Base-by-base conservation (phyloP, 2,888 invertebrate genomes). In the Endotricha flammealis region DNA sequence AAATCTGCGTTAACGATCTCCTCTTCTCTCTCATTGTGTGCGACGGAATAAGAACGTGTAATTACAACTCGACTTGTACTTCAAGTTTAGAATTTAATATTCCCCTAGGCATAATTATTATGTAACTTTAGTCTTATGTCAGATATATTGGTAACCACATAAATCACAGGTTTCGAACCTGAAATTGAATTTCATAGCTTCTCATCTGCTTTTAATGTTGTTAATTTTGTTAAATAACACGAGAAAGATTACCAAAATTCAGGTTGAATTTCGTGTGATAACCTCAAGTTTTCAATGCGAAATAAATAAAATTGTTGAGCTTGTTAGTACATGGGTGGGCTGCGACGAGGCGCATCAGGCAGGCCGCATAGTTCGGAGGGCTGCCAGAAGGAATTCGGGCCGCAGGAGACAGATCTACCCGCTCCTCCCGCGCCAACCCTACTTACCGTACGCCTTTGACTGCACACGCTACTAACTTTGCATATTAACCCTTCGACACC, bases 341-440 rank as follows among this genome's bases (percentile, higher is more conserved):
- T n/a, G 12, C 27, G 12, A 27, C 12, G 11, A 5, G 12, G 29
- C 46, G 49, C 50, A 53, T 51, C 52, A 46, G 50, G 17, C 27
- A 36, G 35, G 41, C 42, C 64, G 57, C 79, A 78, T 75, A 76
- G 71, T 76, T 75, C 38, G 36, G 51, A 57, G 58, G 50, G 48
- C 54, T 51, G 45, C 41, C 49, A 43, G 43, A 44, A 55, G 74
- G 76, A 71, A 76, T 76, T 63, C 53, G 55, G 42, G 55, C 48
- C 57, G 44, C 46, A 44, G 46, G 50, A 42, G 44, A 41, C 41
- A 55, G 27, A 12, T 63, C 61, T 62, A 62, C 59, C 61, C 59
- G 51, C 58, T 57, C 51, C 49, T 48, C 46, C 51, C 48, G 51
- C 52, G 53, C 41, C 50, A 50, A 38, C 39, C 39, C 36, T 31